phyloP scores from a whole-genome alignment of 2,888 invertebrate species.

The Cheilosia vernalis region DNA sequence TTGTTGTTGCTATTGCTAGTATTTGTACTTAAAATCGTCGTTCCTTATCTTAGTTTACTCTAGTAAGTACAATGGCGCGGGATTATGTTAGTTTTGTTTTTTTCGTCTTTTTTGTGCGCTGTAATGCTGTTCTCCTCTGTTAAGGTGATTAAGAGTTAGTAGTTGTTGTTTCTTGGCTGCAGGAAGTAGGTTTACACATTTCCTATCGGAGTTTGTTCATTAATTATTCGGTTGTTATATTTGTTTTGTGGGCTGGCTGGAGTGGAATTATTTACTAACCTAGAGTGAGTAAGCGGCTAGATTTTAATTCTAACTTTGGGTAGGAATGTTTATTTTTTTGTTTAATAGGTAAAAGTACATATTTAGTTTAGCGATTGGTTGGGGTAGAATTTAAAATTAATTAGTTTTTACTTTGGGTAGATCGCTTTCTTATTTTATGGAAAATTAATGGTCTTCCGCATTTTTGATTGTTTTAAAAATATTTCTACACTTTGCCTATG shows the following conservation, averaged over 20 bases:
- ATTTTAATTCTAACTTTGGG: constrained; percentile 23
- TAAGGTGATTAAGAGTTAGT: constrained; percentile 62
- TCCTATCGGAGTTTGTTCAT: constrained; percentile 71
- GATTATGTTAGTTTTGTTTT: constrained; percentile 65
- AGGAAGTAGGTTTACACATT: constrained; percentile 70
- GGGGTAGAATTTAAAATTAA: too few species aligned
- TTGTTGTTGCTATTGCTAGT: constrained; percentile 50
- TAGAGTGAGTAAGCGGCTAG: constrained; percentile 59
- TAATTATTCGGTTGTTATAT: constrained; percentile 65
- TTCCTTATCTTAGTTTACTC: constrained; percentile 71
- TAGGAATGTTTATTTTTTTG: background rate
- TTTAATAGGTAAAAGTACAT: too few species aligned
- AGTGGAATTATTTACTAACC: constrained; percentile 56
- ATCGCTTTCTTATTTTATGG: too few species aligned
- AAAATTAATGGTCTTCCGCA: too few species aligned
- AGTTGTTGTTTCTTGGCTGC: constrained; percentile 55
- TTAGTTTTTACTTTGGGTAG: too few species aligned
- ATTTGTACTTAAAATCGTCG: constrained; percentile 70
- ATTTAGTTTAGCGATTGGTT: too few species aligned
- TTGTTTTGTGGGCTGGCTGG: constrained; percentile 38
- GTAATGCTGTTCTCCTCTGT: constrained; percentile 41
- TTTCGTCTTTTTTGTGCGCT: constrained; percentile 21
- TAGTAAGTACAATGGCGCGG: constrained; percentile 68
- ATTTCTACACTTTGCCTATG: too few species aligned
- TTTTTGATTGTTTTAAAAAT: too few species aligned